Percentiles rank a stretch among this genome's conserved stretches.
Evolutionary conservation across 2,113 vertebrate species (phyloP).

Genomic region (Cisticola juncidis): DNA sequence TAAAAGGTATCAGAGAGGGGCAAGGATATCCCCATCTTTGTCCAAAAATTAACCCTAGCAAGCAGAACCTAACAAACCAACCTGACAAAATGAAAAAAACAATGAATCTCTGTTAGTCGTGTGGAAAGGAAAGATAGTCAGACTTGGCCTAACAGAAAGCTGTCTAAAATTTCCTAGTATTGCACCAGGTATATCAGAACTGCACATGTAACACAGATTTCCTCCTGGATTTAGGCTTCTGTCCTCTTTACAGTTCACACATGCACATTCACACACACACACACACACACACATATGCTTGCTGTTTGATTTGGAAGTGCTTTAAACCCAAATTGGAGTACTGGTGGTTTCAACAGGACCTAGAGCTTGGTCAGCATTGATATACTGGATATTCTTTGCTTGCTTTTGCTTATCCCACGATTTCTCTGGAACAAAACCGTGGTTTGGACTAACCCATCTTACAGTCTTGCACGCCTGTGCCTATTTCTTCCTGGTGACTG

Average conservation of each 20-base stretch:
- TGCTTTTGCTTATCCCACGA: not conserved
- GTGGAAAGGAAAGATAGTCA: not conserved
- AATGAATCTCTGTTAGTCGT: not conserved
- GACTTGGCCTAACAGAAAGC: not conserved
- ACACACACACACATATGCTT: no score
- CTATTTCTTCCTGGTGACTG: not conserved
- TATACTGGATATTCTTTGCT: not conserved
- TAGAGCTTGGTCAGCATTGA: not conserved
- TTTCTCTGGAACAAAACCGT: not conserved
- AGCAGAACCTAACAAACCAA: not conserved
- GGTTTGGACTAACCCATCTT: not conserved
- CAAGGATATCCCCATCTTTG: not conserved
- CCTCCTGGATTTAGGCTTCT: not conserved
- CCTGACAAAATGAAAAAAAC: not conserved
- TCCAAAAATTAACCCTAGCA: not conserved
- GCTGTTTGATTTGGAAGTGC: not conserved
- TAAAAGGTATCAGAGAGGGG: not conserved
- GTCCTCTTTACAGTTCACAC: not conserved
- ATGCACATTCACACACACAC: no score
- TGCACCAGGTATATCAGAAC: not conserved
- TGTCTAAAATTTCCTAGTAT: not conserved
- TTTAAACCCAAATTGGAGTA: not conserved
- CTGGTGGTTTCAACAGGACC: not conserved
- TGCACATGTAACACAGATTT: not conserved
- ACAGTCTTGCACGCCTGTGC: fast-evolving